phyloP scores from a whole-genome alignment of 2,113 vertebrate species.

The cattle (Bos taurus) region ARS-UCD2.0 NC_037343.1:54769501-54770000 shows the following conservation, averaged over 20 bases:
- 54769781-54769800: neutral
- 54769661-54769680: neutral
- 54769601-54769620: neutral
- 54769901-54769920: neutral
- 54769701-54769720: neutral
- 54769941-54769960: neutral
- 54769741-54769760: neutral
- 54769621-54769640: neutral
- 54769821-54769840: neutral
- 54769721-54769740: neutral
- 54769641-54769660: neutral
- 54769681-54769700: neutral
- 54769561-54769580: neutral
- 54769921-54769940: neutral
- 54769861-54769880: neutral
- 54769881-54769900: neutral
- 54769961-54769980: neutral
- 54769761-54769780: neutral
- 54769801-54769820: neutral
- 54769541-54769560: neutral
- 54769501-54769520: neutral
- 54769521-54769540: neutral
- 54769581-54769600: neutral
- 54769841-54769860: neutral
- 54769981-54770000: neutral